Evolutionary conservation across 2,797 vertebrate genomes (phyloP), one percentile per base, ranked within the genome.

Genomic region (Pampus argenteus): DNA sequence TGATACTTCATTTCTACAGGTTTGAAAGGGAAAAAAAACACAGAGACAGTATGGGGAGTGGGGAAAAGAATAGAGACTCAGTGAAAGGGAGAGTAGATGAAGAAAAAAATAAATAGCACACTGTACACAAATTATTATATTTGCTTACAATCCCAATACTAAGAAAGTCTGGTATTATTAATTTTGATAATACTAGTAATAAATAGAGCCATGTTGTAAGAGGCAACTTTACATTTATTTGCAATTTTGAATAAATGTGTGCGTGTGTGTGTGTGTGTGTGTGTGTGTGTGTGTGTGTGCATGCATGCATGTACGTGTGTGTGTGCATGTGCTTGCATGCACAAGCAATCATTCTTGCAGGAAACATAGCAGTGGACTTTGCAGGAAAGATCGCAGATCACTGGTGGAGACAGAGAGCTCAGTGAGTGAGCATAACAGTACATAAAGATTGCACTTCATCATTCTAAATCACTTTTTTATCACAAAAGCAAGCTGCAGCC

Each of bases 391-490:
- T 44, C 38, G 61, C 44, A 78, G 63, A 57, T 77, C 50, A 60
- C 14, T 23, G 8, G 45, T 2, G 14, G 26, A 73, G 59, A 50
- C 44, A 45, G 66, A 50, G 26, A 72, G 61, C 63, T 55, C 59
- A 75, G 54, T 4, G 44, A 66, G 57, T n/a, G 51, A 74, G 51
- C 23, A 50, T 40, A 78, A 45, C 48, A 66, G 59, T 76, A 63
- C 55, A 71, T 64, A 79, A 77, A 83, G 70, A 74, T 69, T 50
- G 34, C 0, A 2, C 55, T 48, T 71, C 36, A 28, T 59, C 26
- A 14, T 31, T 59, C 20, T 45, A 75, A 68, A 81, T 84, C 66
- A 68, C 26, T 18, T 48, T 76, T 48, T 78, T 60, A 69, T 54
- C 56, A 67, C 68, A 66, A 71, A 78, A 62, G 45, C 3, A 8